Evolutionary conservation across 2,113 vertebrate species (phyloP), one percentile per base, ranked within the genome.

Genomic region (Gallinago paraguaiae): DNA sequence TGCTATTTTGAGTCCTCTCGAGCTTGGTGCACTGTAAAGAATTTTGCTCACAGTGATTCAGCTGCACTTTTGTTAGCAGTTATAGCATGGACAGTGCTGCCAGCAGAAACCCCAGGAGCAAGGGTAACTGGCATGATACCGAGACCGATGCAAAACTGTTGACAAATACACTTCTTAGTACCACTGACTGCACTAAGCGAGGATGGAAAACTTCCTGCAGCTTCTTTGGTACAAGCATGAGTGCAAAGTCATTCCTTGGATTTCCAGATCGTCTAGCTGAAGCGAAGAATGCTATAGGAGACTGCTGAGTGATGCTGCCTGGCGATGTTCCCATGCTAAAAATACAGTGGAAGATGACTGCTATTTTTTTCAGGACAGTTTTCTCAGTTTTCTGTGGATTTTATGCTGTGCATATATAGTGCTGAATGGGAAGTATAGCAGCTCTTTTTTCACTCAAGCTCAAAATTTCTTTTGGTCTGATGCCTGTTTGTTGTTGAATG

Each of bases 91-190:
- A 13, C 51, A 60, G 53, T 5, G 69, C 48, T 92, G 96, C 95
- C 95, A 95, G 63, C 69, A 95, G 93, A 93, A 88, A 68, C 81
- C 86, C 84, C 69, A 68, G 89, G 69, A 92, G 86, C 53, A 72
- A 51, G 86, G 70, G 82, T 43, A 87, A 75, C 61, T 27, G 61
- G 50, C 65, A 16, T 1, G 56, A 82, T n/a, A 53, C 48, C 0
- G 3, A 89, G 35, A 84, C 65, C 81, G 91, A 51, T 19, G 92
- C 86, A 91, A 82, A 86, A 77, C 86, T 84, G 48, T 75, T 86
- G 77, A 84, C 94, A 93, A 95, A 92, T 88, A 71, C 51, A 68
- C 57, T 77, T 88, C 51, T 91, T 84, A 75, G 60, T 78, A 60
- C 76, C 77, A 31, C 83, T 82, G 89, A 59, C 69, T 56, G 94